Conservation (phyloP, 1,140 invertebrate species). For the Danaus melanippus region DNA sequence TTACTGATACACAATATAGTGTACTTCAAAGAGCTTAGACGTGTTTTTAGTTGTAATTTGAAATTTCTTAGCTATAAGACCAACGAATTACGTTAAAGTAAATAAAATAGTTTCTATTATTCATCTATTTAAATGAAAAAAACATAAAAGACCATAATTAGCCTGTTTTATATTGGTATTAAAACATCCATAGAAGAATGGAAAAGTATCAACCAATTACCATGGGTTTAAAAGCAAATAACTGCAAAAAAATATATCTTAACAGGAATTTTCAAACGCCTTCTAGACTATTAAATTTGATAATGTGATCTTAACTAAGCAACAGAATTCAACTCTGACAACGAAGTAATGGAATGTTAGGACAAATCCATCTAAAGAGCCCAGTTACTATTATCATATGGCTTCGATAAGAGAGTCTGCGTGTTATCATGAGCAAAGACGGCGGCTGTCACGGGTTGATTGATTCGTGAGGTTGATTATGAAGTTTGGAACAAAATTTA, state of each 20-base stretch:
- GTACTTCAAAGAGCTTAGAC: too few species aligned
- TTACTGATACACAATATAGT: too few species aligned
- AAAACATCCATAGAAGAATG: neutral
- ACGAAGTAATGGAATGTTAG: constrained; percentile 8
- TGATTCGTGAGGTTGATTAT: constrained; percentile 40
- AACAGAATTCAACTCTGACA: constrained; percentile 12
- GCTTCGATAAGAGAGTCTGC: constrained; percentile 15
- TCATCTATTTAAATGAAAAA: too few species aligned
- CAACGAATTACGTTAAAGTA: too few species aligned
- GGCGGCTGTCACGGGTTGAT: constrained; percentile 35
- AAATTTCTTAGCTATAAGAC: too few species aligned
- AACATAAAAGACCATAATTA: too few species aligned
- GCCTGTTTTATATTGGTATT: too few species aligned
- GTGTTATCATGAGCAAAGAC: constrained; percentile 22
- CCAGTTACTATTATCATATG: too few species aligned
- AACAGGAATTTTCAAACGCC: neutral
- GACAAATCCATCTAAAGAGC: neutral
- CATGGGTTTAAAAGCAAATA: too few species aligned
- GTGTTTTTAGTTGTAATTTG: too few species aligned
- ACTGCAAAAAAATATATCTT: neutral
- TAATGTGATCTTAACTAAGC: neutral
- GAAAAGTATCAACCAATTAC: neutral
- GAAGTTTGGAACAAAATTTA: constrained; percentile 35
- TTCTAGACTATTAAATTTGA: too few species aligned
- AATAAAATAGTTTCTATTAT: too few species aligned